Evolutionary conservation across 2,113 vertebrate genomes (phyloP).

Genomic region (Bungarus multicinctus): DNA sequence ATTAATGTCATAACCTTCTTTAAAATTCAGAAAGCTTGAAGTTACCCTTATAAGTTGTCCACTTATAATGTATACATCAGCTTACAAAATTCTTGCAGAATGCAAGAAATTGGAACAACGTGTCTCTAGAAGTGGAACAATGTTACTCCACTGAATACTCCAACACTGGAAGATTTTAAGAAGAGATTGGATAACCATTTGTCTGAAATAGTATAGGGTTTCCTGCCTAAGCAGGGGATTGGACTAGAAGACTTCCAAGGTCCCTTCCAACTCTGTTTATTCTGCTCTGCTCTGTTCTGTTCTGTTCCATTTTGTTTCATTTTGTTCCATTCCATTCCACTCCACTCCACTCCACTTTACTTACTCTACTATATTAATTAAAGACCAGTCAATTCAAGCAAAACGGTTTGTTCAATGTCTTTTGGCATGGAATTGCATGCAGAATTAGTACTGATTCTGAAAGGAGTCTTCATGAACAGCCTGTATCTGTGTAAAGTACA

Average conservation of each 20-base stretch:
- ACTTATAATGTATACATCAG: not conserved
- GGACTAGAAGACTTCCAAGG: no score
- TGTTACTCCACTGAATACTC: no score
- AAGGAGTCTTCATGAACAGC: not conserved
- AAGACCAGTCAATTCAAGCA: not conserved
- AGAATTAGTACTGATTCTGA: not conserved
- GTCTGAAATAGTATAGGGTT: no score
- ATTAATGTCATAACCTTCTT: not conserved
- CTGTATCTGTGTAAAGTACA: not conserved
- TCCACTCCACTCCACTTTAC: no score
- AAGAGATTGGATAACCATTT: no score
- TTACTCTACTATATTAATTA: not conserved
- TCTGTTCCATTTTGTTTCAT: no score
- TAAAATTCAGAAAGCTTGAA: not conserved
- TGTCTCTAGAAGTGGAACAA: no score
- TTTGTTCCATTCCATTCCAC: fast-evolving
- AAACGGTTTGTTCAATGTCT: not conserved
- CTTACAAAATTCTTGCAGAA: not conserved
- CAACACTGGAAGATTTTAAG: no score
- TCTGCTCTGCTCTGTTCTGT: no score
- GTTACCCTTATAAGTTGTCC: not conserved
- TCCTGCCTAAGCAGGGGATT: no score
- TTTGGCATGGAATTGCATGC: not conserved
- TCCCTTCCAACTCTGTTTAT: no score
- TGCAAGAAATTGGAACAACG: not conserved